Evolutionary conservation across 1,140 invertebrate species (phyloP).

Genomic region (Drosophila littoralis): DNA sequence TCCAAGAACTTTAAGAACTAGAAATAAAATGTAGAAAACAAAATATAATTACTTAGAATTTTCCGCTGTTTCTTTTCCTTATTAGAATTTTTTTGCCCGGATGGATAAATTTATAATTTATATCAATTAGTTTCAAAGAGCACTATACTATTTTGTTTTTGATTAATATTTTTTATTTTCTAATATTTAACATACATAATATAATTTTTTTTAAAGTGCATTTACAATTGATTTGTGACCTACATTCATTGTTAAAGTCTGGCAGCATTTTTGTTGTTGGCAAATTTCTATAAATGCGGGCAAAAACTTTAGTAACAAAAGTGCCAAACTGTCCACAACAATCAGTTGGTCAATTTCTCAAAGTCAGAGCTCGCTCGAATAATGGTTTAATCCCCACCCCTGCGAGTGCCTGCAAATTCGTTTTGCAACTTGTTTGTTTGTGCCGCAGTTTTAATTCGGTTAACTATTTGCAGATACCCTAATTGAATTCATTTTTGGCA

Average conservation of each 20-base stretch:
- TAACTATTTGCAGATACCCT: constrained; percentile 33
- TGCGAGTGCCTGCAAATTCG: neutral
- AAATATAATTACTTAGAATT: too few relatives aligned
- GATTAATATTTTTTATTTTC: neutral
- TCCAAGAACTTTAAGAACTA: too few relatives aligned
- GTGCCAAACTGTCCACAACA: constrained; percentile 47
- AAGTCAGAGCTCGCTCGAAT: constrained; percentile 34
- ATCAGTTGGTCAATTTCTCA: constrained; percentile 50
- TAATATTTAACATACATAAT: neutral
- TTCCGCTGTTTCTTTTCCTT: too few relatives aligned
- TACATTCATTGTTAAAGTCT: constrained; percentile 10
- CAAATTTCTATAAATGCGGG: constrained; percentile 15
- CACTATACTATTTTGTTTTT: neutral
- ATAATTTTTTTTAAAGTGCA: neutral
- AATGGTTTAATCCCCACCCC: constrained; percentile 32
- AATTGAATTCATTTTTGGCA: constrained; percentile 31
- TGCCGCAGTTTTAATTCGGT: constrained; percentile 24
- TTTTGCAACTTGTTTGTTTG: constrained; percentile 24
- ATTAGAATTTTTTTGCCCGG: too few relatives aligned
- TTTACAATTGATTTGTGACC: constrained; percentile 16
- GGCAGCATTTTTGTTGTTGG: neutral
- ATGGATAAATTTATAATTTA: too few relatives aligned
- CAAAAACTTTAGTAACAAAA: constrained; percentile 33
- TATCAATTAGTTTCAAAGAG: too few relatives aligned
- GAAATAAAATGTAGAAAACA: too few relatives aligned